Conservation (phyloP, 2,888 invertebrate genomes). For the Pheosia gnoma region DNA sequence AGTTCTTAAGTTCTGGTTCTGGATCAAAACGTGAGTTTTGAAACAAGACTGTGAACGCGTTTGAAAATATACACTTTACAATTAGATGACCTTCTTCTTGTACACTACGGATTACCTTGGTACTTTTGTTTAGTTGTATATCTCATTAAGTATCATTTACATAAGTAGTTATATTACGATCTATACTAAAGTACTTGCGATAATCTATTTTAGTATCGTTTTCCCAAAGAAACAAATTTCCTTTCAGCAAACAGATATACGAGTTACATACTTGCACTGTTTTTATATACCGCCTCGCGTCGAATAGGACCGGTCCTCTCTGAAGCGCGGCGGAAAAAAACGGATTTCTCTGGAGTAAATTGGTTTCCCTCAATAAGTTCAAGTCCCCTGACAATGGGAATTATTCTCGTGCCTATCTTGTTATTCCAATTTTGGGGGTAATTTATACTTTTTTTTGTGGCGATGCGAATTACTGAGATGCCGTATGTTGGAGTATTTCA, state of each 20-base stretch:
- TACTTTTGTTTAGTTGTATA: too few relatives aligned
- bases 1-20: conserved; percentile 10
- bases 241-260: conserved; percentile 20
- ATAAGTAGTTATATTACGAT: too few relatives aligned
- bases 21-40: neutral
- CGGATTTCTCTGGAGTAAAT: conserved; percentile 60
- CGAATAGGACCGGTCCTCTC: conserved; percentile 30
- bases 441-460: conserved; percentile 56
- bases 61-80: neutral
- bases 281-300: conserved; percentile 28
- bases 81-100: too few relatives aligned
- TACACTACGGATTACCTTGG: too few relatives aligned
- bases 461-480: conserved; percentile 44
- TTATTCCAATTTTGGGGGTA: conserved; percentile 69
- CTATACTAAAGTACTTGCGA: neutral
- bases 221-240: conserved; percentile 25
- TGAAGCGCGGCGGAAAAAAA: conserved; percentile 44
- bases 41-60: conserved; percentile 2
- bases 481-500: conserved; percentile 44
- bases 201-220: conserved; percentile 25
- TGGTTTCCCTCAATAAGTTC: conserved; percentile 71
- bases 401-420: conserved; percentile 71
- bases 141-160: too few relatives aligned
- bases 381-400: conserved; percentile 72
- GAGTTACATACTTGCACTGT: conserved; percentile 17